Percentiles rank a stretch among this genome's conserved stretches.
These are phyloP conservation scores for Nomada ruficornis DNA, from an alignment of 2,888 invertebrate species.

Conservation along the genomic window DNA sequence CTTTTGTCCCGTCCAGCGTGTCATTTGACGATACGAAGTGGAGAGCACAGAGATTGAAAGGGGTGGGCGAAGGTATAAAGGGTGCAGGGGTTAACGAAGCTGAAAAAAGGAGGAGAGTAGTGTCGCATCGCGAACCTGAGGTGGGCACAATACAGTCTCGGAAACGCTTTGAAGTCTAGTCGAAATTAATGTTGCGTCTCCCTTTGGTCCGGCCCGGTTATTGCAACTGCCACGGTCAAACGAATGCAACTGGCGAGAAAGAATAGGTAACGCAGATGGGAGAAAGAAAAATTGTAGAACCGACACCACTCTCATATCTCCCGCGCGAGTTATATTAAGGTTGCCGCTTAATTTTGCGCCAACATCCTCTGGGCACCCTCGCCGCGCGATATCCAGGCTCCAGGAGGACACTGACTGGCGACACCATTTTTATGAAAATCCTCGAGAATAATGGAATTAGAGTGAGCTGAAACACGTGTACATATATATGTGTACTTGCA, in stretches of 20 bases:
- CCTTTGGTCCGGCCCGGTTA: constrained; percentile 47
- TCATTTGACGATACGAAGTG: constrained; percentile 28
- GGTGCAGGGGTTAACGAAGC: constrained; percentile 32
- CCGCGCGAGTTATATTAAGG: constrained; percentile 29
- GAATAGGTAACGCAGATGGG: background rate
- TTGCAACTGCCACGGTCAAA: constrained; percentile 44
- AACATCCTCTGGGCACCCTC: background rate
- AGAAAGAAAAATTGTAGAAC: constrained; percentile 14
- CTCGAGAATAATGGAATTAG: no score
- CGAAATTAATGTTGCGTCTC: constrained; percentile 54
- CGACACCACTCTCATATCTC: background rate
- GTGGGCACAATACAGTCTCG: constrained; percentile 46
- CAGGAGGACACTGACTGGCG: no score
- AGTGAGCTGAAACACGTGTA: no score
- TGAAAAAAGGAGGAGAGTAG: constrained; percentile 29
- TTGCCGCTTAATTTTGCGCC: constrained; percentile 45
- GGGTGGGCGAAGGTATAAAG: background rate
- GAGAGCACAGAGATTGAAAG: constrained; percentile 1
- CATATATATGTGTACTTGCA: no score
- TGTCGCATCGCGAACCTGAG: constrained; percentile 25
- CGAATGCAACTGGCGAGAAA: constrained; percentile 23
- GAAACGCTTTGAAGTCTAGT: constrained; percentile 57
- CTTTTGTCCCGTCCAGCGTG: constrained; percentile 14
- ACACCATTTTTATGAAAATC: background rate
- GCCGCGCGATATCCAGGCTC: background rate